Evolutionary conservation across 2,113 vertebrate genomes (phyloP).

Genomic region (Barbus barbus): DNA sequence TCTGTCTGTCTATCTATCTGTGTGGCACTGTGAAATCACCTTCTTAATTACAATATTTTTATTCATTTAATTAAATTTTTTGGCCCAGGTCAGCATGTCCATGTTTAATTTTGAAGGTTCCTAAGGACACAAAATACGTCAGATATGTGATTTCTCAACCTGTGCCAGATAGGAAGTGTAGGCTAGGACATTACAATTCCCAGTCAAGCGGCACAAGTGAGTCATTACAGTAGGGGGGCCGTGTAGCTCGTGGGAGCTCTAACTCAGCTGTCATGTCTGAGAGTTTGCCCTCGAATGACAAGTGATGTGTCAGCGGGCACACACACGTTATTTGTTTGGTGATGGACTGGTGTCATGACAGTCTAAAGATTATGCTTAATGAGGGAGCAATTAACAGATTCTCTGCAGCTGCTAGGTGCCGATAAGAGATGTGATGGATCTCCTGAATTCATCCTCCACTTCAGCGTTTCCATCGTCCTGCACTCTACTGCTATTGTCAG

Average conservation of each 20-base stretch:
- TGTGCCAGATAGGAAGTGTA: conserved; percentile 11
- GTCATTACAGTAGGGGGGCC: conserved; percentile 17
- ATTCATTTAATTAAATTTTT: neutral
- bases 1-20: neutral
- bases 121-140: neutral
- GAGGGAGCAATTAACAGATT: conserved; percentile 28
- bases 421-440: conserved; percentile 22
- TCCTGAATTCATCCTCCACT: conserved; percentile 17
- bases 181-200: conserved; percentile 17
- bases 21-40: neutral
- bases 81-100: neutral
- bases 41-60: neutral
- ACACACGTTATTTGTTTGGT: conserved; percentile 11
- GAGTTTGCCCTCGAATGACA: conserved; percentile 29
- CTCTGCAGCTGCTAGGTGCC: neutral
- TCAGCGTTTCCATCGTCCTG: neutral
- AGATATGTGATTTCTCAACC: neutral
- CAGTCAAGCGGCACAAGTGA: neutral
- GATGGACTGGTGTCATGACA: conserved; percentile 28
- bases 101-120: neutral
- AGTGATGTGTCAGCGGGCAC: conserved; percentile 24
- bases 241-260: neutral
- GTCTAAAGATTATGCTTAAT: conserved; percentile 27
- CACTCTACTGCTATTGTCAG: neutral
- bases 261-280: conserved; percentile 17